These are phyloP conservation scores for Temnothorax unifasciatus DNA, from an alignment of 2,888 invertebrate genomes.

Conservation along the genomic window DNA sequence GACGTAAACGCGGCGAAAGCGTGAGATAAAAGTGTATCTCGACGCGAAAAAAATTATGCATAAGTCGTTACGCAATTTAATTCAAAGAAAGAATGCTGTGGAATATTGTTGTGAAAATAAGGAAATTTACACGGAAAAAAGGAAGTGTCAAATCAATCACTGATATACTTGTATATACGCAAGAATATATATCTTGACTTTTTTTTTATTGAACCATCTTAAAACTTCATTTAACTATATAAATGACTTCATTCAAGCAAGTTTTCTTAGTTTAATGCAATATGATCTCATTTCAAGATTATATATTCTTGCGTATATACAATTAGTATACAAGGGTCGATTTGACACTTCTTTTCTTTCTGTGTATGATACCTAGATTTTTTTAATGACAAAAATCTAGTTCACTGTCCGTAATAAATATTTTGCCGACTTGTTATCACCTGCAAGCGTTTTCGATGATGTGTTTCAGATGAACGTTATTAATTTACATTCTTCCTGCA, in stretches of 20 bases:
- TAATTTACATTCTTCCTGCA: conserved; percentile 57
- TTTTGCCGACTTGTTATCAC: not conserved
- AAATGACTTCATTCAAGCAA: no score
- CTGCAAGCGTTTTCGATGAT: not conserved
- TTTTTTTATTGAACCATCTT: no score
- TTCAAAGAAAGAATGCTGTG: not conserved
- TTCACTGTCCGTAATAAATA: not conserved
- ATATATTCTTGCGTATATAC: no score
- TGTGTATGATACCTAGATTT: not conserved
- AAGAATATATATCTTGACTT: no score
- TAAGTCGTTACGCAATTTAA: not conserved
- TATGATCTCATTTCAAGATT: no score
- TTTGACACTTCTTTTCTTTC: no score
- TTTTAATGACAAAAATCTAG: not conserved
- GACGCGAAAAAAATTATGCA: not conserved
- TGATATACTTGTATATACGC: no score
- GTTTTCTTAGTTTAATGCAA: no score
- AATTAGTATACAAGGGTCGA: no score
- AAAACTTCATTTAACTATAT: no score
- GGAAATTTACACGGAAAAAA: not conserved
- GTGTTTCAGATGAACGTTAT: conserved; percentile 67
- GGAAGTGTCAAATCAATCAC: no score
- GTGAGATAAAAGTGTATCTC: conserved; percentile 16
- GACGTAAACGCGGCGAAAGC: not conserved
- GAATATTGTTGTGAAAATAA: not conserved